Evolutionary conservation across 2,797 vertebrate species (phyloP).

Genomic region (Chanos chanos): DNA sequence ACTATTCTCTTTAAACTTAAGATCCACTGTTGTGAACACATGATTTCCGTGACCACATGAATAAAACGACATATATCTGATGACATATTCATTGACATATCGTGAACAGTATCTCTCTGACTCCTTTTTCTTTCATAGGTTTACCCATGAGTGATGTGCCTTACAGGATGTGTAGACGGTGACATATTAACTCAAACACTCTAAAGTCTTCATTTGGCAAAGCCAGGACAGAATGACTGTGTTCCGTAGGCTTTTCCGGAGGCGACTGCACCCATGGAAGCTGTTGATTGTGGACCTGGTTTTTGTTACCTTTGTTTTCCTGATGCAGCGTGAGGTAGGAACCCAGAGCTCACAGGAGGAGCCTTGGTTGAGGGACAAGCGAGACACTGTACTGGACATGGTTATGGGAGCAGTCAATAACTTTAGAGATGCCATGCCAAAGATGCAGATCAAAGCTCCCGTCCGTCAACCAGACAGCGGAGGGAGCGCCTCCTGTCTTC

Average conservation of each 20-base stretch:
- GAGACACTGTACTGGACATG: slow-evolving; percentile 85
- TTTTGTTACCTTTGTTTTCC: slow-evolving; percentile 89
- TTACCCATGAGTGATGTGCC: slow-evolving; percentile 35
- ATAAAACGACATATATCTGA: too few species aligned
- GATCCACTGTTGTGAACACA: too few species aligned
- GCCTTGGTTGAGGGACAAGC: slow-evolving; percentile 80
- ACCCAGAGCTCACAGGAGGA: slow-evolving; percentile 80
- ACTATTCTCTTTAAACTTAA: too few species aligned
- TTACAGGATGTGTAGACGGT: slow-evolving; percentile 45
- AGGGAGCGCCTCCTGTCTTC: slow-evolving; percentile 72
- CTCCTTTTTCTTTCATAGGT: slow-evolving; percentile 35
- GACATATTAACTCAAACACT: slow-evolving; percentile 40
- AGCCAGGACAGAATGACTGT: slow-evolving; percentile 74
- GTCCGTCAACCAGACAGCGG: slow-evolving; percentile 71
- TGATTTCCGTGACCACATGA: too few species aligned
- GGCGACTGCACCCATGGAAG: slow-evolving; percentile 83
- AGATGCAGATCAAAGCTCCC: slow-evolving; percentile 96
- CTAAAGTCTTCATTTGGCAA: slow-evolving; percentile 33
- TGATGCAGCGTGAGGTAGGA: slow-evolving; percentile 94
- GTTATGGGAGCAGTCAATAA: slow-evolving; percentile 94
- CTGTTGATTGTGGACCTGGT: slow-evolving; percentile 79
- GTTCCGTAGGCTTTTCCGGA: slow-evolving; percentile 75
- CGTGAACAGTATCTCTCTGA: too few species aligned
- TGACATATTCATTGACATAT: too few species aligned
- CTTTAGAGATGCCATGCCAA: slow-evolving; percentile 89